phyloP scores from a whole-genome alignment of 2,888 invertebrate genomes.

The Synergus gifuensis region DNA sequence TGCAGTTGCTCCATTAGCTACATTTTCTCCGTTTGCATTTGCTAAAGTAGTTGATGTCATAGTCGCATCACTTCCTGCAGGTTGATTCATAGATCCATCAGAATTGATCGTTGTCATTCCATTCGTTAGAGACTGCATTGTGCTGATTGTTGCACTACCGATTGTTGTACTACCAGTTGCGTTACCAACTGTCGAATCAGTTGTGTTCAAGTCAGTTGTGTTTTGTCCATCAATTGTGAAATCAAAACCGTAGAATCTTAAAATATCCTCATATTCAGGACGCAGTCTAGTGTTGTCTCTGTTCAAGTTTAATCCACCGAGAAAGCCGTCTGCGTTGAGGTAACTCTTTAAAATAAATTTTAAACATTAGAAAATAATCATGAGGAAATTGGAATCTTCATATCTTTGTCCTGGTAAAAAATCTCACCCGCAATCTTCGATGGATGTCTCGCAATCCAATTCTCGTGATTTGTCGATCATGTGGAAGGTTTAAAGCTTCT shows the following conservation, averaged over 20 bases:
- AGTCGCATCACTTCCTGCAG: conserved; percentile 27
- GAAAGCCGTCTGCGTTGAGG: conserved; percentile 90
- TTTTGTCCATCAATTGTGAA: conserved; percentile 74
- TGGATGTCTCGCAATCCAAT: conserved; percentile 91
- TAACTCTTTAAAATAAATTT: conserved; percentile 82
- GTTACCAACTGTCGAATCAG: conserved; percentile 36
- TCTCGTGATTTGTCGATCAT: conserved; percentile 85
- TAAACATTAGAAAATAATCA: not conserved
- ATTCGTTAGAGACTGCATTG: not conserved
- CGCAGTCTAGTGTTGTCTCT: conserved; percentile 88
- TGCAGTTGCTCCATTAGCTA: not conserved
- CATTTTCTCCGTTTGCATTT: conserved; percentile 23
- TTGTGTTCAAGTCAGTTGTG: conserved; percentile 1
- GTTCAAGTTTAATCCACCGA: conserved; percentile 89
- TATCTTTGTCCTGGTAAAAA: not conserved
- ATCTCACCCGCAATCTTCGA: conserved; percentile 87
- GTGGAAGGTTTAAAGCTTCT: conserved; percentile 84
- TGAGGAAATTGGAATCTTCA: not conserved
- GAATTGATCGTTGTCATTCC: conserved; percentile 69
- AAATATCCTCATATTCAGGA: conserved; percentile 85
- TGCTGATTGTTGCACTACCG: too few relatives aligned
- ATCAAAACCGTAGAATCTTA: conserved; percentile 91
- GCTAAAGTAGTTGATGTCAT: conserved; percentile 45
- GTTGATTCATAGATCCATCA: not conserved
- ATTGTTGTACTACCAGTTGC: conserved; percentile 52